Evolutionary conservation across 2,113 vertebrate species (phyloP).

Genomic region (Myiagra hebetior): DNA sequence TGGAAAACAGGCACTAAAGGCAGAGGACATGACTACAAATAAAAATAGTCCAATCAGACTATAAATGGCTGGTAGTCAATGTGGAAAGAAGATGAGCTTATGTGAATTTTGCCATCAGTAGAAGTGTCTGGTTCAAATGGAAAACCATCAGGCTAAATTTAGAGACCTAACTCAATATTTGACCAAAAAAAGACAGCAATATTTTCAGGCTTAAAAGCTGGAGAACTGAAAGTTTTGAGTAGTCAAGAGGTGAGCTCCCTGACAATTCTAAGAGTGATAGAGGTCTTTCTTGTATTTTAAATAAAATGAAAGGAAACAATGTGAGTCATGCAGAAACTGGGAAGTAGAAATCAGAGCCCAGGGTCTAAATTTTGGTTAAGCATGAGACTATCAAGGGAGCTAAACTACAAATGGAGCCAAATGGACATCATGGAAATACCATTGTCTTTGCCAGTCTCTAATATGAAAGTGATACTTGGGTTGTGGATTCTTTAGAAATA

Average conservation of each 20-base stretch:
- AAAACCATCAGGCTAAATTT: neutral
- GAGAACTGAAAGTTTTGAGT: neutral
- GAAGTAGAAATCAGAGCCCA: neutral
- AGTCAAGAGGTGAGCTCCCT: neutral
- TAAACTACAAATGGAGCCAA: neutral
- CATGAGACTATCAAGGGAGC: neutral
- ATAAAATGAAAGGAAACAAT: neutral
- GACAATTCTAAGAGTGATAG: neutral
- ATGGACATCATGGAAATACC: neutral
- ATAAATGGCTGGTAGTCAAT: neutral
- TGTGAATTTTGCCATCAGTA: neutral
- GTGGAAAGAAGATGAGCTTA: neutral
- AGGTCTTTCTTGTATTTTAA: neutral
- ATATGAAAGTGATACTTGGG: neutral
- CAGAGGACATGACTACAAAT: neutral
- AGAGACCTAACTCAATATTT: neutral
- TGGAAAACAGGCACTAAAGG: neutral
- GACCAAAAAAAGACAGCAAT: neutral
- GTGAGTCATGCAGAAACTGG: neutral
- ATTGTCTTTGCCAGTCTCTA: neutral
- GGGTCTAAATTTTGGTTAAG: neutral
- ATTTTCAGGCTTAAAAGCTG: neutral
- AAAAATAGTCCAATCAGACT: neutral
- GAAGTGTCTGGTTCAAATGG: neutral
- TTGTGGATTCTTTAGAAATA: neutral